phyloP scores from a whole-genome alignment of 1,140 invertebrate species.

The Anastatus disparis region DNA sequence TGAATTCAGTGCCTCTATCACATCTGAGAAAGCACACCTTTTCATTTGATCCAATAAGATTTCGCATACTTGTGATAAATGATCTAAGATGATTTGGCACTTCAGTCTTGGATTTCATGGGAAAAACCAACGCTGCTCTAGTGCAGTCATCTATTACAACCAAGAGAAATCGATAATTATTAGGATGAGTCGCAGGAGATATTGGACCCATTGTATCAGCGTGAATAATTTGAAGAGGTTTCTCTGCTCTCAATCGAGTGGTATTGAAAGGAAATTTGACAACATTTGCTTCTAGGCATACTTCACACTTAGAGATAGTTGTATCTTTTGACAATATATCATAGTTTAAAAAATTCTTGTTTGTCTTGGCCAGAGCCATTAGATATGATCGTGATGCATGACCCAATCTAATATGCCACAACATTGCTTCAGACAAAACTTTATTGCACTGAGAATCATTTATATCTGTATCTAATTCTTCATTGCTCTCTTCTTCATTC shows the following conservation, averaged over 20 bases:
- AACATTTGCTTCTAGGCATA: not conserved
- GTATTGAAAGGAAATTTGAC: slow-evolving; percentile 8
- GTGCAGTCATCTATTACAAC: not conserved
- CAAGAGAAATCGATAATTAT: slow-evolving; percentile 19
- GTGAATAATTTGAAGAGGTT: slow-evolving; percentile 14
- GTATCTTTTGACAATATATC: not conserved
- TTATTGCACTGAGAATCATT: too few relatives aligned
- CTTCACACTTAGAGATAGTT: not conserved
- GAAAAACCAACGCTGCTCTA: not conserved
- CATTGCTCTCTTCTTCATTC: too few relatives aligned
- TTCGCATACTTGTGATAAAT: not conserved
- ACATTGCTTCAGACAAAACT: not conserved
- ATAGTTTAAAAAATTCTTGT: not conserved
- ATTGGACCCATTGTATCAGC: slow-evolving; percentile 5
- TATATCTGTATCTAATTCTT: too few relatives aligned
- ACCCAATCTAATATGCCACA: not conserved
- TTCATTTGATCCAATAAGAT: not conserved
- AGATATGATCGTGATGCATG: not conserved
- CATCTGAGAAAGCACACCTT: too few relatives aligned
- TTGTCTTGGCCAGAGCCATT: not conserved
- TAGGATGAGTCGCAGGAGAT: not conserved
- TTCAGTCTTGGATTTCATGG: too few relatives aligned
- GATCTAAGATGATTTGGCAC: too few relatives aligned
- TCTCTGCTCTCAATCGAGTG: not conserved
- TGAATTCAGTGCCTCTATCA: not conserved